These are phyloP conservation scores for Pseudomyrmex sp. DNA, from an alignment of 1,140 invertebrate species.

Conservation along the genomic window DNA sequence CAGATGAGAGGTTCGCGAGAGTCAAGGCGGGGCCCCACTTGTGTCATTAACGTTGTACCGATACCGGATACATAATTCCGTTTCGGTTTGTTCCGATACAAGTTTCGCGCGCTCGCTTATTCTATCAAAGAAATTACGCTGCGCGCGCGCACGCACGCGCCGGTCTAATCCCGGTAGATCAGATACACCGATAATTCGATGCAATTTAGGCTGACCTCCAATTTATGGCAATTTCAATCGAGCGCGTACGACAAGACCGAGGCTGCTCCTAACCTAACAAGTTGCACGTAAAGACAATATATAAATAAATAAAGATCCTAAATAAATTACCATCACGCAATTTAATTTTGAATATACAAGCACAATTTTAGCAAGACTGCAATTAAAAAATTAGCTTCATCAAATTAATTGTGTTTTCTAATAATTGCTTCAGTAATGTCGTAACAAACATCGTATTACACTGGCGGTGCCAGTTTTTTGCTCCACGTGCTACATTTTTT, in stretches of 20 bases:
- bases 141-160: too few species aligned
- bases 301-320: neutral
- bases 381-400: constrained; percentile 10
- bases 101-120: constrained; percentile 5
- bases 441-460: neutral
- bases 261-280: neutral
- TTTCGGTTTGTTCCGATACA: constrained; percentile 10
- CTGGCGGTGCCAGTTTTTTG: neutral
- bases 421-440: neutral
- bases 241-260: neutral
- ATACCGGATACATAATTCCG: constrained; percentile 39
- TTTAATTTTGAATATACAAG: neutral
- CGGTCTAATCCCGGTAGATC: constrained; percentile 19
- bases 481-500: neutral
- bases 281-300: neutral
- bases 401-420: neutral
- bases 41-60: constrained; percentile 43
- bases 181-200: constrained; percentile 8
- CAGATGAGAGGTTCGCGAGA: neutral
- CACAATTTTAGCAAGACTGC: neutral
- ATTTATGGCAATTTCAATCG: constrained; percentile 14
- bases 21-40: neutral
- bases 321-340: neutral
- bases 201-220: constrained; percentile 45
- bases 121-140: constrained; percentile 52